phyloP scores from a whole-genome alignment of 2,888 invertebrate species.

The Apodemia mormo region DNA sequence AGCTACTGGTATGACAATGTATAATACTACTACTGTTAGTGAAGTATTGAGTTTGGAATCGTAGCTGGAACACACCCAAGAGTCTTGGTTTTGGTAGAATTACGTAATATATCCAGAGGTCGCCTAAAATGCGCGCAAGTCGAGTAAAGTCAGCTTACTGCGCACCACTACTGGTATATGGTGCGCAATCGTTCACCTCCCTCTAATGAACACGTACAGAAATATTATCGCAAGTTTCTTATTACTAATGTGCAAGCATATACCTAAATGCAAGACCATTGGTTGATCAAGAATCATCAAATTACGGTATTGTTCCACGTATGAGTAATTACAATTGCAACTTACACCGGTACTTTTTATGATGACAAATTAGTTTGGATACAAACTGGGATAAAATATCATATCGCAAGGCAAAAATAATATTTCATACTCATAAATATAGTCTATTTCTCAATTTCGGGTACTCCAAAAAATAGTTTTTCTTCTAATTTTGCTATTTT shows the following conservation, averaged over 20 bases:
- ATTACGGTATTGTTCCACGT: conserved; percentile 53
- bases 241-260: conserved; percentile 71
- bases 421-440: not conserved
- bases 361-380: not conserved
- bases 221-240: conserved; percentile 74
- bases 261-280: conserved; percentile 49
- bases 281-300: conserved; percentile 62
- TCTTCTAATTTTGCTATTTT: too few relatives aligned
- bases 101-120: conserved; percentile 79
- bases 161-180: conserved; percentile 67
- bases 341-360: not conserved
- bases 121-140: conserved; percentile 80
- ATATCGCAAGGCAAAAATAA: not conserved
- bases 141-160: conserved; percentile 77
- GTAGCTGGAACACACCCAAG: conserved; percentile 75
- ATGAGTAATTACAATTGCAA: conserved; percentile 20
- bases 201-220: conserved; percentile 64
- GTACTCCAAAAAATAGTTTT: not conserved
- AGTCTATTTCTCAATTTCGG: conserved; percentile 1
- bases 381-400: not conserved
- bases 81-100: conserved; percentile 66
- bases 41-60: conserved; percentile 45
- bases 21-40: not conserved
- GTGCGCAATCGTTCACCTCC: conserved; percentile 71
- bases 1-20: conserved; percentile 41